phyloP scores from a whole-genome alignment of 2,113 vertebrate genomes.

The Peucedramus taeniatus region DNA sequence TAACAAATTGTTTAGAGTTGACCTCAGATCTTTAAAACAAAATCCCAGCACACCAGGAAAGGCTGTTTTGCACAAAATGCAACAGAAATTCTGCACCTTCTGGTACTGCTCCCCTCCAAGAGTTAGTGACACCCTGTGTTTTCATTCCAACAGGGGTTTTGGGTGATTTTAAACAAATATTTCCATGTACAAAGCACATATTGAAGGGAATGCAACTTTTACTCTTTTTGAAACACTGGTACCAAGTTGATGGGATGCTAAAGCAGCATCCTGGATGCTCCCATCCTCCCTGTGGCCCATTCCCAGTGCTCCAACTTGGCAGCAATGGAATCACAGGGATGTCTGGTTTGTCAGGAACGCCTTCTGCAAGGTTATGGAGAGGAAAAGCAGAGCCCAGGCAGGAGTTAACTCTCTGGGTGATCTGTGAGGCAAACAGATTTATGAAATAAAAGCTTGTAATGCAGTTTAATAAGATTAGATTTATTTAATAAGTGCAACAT shows the following conservation, averaged over 20 bases:
- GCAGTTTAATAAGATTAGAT: constrained; percentile 53
- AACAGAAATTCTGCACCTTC: neutral
- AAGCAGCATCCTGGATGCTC: neutral
- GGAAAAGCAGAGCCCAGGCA: neutral
- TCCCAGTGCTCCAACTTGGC: neutral
- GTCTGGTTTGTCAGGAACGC: neutral
- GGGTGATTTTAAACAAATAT: neutral
- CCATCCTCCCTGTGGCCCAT: neutral
- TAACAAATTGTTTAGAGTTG: neutral
- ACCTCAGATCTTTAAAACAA: neutral
- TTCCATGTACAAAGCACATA: accelerated
- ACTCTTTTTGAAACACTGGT: neutral
- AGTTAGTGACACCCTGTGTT: neutral
- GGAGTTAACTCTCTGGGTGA: constrained; percentile 28
- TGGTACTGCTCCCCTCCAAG: neutral
- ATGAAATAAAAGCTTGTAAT: constrained; percentile 45
- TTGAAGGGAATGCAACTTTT: neutral
- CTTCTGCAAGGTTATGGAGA: neutral
- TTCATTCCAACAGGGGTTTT: neutral
- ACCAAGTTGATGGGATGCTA: neutral
- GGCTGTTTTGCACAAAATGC: neutral
- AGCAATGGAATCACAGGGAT: accelerated
- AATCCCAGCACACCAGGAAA: neutral
- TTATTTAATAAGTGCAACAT: constrained; percentile 35
- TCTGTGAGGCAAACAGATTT: neutral